These are phyloP conservation scores for Clarias macrocephalus DNA, from an alignment of 2,113 vertebrate species.

Conservation along the genomic window DNA sequence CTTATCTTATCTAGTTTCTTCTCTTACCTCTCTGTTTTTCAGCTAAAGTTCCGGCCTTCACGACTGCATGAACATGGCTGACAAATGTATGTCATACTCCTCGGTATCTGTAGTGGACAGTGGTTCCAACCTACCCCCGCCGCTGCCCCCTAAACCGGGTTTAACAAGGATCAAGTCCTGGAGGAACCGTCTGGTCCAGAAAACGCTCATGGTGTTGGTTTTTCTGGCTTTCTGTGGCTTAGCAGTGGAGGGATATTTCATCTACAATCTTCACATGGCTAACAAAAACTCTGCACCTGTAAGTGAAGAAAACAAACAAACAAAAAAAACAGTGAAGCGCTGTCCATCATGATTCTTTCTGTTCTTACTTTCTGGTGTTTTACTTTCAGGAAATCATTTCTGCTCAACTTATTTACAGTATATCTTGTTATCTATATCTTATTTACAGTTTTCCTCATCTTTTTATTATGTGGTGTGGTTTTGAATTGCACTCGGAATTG, in stretches of 20 bases:
- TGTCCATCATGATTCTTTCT: background rate
- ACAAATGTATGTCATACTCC: constrained; percentile 42
- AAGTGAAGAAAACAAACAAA: background rate
- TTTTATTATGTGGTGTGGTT: background rate
- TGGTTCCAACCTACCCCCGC: constrained; percentile 45
- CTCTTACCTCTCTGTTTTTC: background rate
- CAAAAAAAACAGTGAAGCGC: too few species aligned
- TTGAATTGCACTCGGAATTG: background rate
- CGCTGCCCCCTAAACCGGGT: constrained; percentile 55
- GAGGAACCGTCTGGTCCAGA: background rate
- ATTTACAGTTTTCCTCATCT: too few species aligned
- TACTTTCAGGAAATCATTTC: background rate
- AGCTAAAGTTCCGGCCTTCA: background rate
- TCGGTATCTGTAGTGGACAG: constrained; percentile 75
- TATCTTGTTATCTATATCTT: too few species aligned
- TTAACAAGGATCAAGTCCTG: background rate
- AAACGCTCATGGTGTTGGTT: constrained; percentile 68
- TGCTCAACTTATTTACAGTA: background rate
- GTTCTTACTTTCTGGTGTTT: background rate
- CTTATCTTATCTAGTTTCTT: background rate
- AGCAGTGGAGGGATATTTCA: constrained; percentile 73
- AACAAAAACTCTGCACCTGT: constrained; percentile 48
- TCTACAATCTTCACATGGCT: constrained; percentile 64
- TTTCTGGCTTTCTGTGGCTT: constrained; percentile 65
- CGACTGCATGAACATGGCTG: constrained; percentile 55